phyloP scores from a whole-genome alignment of 2,888 invertebrate species.

The Schrankia costaestrigalis region DNA sequence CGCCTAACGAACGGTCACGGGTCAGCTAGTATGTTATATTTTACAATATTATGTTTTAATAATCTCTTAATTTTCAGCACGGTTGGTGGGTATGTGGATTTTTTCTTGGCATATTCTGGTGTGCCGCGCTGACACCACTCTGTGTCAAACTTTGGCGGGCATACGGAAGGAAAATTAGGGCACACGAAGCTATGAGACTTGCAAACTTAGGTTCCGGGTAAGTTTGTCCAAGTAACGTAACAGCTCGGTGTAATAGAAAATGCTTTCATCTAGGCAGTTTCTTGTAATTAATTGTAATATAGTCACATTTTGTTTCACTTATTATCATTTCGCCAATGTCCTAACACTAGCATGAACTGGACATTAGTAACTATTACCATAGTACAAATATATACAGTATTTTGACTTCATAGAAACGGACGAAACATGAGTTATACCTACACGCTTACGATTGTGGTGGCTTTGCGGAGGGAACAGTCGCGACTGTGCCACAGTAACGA shows the following conservation, averaged over 20 bases:
- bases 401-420: no score
- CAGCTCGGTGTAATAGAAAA: no score
- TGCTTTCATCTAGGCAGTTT: no score
- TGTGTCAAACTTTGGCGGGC: slow-evolving; percentile 79
- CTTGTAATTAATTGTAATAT: not conserved
- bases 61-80: slow-evolving; percentile 64
- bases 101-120: slow-evolving; percentile 79
- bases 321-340: not conserved
- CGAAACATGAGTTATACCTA: no score
- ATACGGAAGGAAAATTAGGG: slow-evolving; percentile 68
- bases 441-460: no score
- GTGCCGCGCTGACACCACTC: slow-evolving; percentile 80
- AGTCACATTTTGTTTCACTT: not conserved
- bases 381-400: no score
- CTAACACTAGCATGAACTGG: no score
- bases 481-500: no score
- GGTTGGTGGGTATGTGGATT: slow-evolving; percentile 86
- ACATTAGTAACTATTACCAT: no score
- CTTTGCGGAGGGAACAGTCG: no score
- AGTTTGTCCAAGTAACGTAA: slow-evolving; percentile 8
- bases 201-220: slow-evolving; percentile 53
- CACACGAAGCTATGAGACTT: slow-evolving; percentile 54
- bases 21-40: not conserved
- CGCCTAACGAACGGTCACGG: no score
- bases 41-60: not conserved